phyloP scores from a whole-genome alignment of 1,140 invertebrate genomes.

The Scaptodrosophila lebanonensis region DNA sequence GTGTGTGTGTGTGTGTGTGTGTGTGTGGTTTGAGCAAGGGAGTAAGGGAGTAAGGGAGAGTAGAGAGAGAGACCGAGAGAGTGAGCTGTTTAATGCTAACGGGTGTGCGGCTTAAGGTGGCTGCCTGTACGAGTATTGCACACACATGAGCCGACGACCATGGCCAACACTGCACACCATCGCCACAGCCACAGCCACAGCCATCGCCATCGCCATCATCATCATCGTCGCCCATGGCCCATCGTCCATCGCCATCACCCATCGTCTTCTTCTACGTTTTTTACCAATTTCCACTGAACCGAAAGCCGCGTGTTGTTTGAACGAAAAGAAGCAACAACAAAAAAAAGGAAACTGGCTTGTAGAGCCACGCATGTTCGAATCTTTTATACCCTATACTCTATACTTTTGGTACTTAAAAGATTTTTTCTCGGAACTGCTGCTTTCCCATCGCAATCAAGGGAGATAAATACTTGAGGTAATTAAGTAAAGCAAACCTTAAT shows the following conservation, averaged over 20 bases:
- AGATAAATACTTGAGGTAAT: too few relatives aligned
- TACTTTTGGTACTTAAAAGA: too few relatives aligned
- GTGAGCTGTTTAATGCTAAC: conserved; percentile 47
- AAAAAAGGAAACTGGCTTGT: neutral
- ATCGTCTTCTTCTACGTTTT: conserved; percentile 34
- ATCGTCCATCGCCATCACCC: conserved; percentile 52
- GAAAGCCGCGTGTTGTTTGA: conserved; percentile 68
- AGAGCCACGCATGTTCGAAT: too few relatives aligned
- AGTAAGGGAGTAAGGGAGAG: conserved; percentile 1
- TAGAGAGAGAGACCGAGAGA: neutral
- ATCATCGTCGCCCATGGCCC: conserved; percentile 48
- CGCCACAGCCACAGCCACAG: neutral
- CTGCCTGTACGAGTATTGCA: too few relatives aligned
- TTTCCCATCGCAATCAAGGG: too few relatives aligned
- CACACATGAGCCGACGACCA: too few relatives aligned
- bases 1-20: neutral
- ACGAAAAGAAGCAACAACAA: conserved; percentile 6
- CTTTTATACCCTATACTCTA: too few relatives aligned
- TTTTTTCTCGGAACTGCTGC: too few relatives aligned
- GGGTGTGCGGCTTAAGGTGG: conserved; percentile 72
- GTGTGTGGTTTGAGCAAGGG: neutral
- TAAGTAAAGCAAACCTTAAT: too few relatives aligned
- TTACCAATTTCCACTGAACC: conserved; percentile 69
- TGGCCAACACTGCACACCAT: neutral
- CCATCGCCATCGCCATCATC: too few relatives aligned